Conservation (phyloP, 2,113 vertebrate genomes). For the Siphamia tubifer region DNA sequence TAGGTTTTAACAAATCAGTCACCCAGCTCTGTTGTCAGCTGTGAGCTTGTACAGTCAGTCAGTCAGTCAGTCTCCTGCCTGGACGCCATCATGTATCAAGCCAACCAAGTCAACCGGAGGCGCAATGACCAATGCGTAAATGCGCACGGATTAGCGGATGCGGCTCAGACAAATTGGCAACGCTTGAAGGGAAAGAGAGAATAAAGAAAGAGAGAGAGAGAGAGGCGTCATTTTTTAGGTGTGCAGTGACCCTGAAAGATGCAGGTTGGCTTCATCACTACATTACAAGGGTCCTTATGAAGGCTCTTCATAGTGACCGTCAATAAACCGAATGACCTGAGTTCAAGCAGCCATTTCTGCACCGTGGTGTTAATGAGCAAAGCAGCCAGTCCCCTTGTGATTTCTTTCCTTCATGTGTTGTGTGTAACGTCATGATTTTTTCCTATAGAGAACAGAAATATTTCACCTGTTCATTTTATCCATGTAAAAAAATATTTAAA, state of each 20-base stretch:
- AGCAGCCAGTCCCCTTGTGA: neutral
- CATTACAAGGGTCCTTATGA: constrained; percentile 49
- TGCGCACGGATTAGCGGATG: constrained; percentile 64
- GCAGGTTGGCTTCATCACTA: constrained; percentile 57
- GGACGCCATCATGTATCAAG: constrained; percentile 65
- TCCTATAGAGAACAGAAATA: neutral
- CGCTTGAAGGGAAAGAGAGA: constrained; percentile 59
- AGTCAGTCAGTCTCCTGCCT: constrained; percentile 45
- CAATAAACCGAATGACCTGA: constrained; percentile 47
- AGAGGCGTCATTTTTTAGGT: constrained; percentile 45
- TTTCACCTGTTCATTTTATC: neutral
- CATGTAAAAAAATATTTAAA: too few species aligned
- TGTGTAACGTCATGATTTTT: neutral
- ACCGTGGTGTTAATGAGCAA: constrained; percentile 45
- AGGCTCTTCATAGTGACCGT: constrained; percentile 55
- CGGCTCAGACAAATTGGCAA: constrained; percentile 68
- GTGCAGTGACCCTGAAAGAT: constrained; percentile 67
- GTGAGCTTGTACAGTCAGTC: constrained; percentile 57
- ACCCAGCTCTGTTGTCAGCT: constrained; percentile 58
- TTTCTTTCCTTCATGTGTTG: constrained; percentile 22
- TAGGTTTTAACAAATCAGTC: constrained; percentile 13
- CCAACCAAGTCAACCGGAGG: constrained; percentile 66
- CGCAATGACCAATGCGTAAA: constrained; percentile 69
- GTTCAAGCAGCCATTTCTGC: constrained; percentile 45
- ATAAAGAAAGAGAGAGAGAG: constrained; percentile 21